Conservation (phyloP, 2,888 invertebrate genomes). For the Metallyticus violacea region DNA sequence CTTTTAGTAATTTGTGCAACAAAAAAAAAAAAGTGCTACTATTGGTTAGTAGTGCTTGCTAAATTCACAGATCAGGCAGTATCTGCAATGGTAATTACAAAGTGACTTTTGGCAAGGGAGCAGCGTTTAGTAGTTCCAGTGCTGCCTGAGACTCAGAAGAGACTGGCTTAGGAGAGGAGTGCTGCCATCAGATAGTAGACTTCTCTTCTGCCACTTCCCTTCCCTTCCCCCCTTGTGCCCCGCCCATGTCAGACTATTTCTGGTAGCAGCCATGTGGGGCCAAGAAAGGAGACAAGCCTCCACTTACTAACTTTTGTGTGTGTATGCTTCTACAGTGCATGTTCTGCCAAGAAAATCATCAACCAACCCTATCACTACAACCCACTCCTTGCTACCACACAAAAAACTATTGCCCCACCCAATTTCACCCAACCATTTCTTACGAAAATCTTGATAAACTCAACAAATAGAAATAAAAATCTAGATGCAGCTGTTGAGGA, state of each 20-base stretch:
- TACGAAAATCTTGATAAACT: neutral
- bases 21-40: neutral
- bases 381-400: neutral
- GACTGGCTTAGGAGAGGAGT: neutral
- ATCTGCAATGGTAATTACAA: neutral
- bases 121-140: neutral
- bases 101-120: neutral
- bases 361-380: neutral
- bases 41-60: neutral
- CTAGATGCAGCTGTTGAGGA: neutral
- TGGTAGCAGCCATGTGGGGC: conserved; percentile 46
- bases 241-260: conserved; percentile 33
- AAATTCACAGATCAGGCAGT: neutral
- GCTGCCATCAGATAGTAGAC: neutral
- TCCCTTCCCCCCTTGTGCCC: conserved; percentile 29
- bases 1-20: neutral
- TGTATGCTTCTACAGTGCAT: conserved; percentile 2
- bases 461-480: neutral
- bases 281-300: conserved; percentile 56
- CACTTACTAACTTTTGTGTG: neutral
- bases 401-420: neutral
- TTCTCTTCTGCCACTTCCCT: conserved; percentile 14
- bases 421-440: neutral
- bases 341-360: conserved; percentile 23
- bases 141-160: neutral